Evolutionary conservation across 2,113 vertebrate genomes (phyloP).

Genomic region (Danionella cerebrum): DNA sequence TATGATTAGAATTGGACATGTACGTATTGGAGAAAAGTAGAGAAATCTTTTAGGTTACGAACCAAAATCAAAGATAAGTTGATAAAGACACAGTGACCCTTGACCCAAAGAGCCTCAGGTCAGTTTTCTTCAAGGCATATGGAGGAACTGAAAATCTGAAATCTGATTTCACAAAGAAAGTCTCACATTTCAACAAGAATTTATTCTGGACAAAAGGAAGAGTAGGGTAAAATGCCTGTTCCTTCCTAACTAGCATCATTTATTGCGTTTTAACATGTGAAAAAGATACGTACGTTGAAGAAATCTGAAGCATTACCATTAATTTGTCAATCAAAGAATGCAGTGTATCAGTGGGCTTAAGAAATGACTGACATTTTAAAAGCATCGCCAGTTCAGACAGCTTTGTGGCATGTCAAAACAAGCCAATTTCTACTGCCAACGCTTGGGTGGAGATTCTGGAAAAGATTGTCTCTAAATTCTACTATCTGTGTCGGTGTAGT

Average conservation of each 20-base stretch:
- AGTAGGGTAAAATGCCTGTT: background rate
- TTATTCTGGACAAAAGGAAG: background rate
- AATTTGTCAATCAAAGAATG: background rate
- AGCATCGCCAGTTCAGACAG: constrained; percentile 16
- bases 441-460: background rate
- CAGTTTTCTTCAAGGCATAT: background rate
- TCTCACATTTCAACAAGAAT: background rate
- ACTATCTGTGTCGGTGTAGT: background rate
- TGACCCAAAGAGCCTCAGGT: background rate
- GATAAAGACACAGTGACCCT: background rate
- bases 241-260: no score
- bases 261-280: no score
- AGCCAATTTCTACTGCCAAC: background rate
- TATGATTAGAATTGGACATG: constrained; percentile 14
- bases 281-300: no score
- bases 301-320: no score
- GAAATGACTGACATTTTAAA: background rate
- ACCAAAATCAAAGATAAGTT: background rate
- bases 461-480: background rate
- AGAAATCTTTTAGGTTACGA: background rate
- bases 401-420: constrained; percentile 24
- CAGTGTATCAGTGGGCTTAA: background rate
- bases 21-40: background rate
- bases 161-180: background rate
- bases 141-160: background rate